Conservation (phyloP, 2,797 vertebrate species). For the Taeniopygia guttata region DNA sequence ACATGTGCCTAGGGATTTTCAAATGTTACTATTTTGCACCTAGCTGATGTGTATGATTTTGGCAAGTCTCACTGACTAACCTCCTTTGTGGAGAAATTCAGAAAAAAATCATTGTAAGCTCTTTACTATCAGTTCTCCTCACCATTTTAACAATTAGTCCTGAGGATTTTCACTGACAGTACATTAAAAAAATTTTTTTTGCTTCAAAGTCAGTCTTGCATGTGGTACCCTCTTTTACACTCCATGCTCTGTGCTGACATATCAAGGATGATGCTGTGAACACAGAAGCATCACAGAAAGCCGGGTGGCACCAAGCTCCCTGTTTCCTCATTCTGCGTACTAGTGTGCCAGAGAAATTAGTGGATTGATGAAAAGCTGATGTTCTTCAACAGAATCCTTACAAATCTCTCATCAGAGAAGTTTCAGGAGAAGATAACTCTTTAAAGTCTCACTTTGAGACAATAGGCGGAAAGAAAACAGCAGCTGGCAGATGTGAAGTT, state of each 20-base stretch:
- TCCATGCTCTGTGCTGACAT: accelerated
- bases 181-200: not conserved
- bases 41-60: not conserved
- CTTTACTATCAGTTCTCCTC: not conserved
- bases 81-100: not conserved
- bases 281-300: not conserved
- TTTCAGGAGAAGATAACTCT: not conserved
- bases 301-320: not conserved
- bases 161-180: not conserved
- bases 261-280: not conserved
- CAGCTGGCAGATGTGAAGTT: not conserved
- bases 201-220: not conserved
- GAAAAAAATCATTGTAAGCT: not conserved
- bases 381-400: not conserved
- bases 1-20: not conserved
- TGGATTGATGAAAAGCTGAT: not conserved
- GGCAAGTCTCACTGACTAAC: not conserved
- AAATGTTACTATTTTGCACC: not conserved
- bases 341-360: not conserved
- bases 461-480: not conserved
- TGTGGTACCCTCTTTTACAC: not conserved
- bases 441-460: not conserved
- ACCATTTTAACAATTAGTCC: not conserved
- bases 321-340: not conserved
- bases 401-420: not conserved